Evolutionary conservation across 2,113 vertebrate species (phyloP).

Genomic region (Montifringilla adamsi): DNA sequence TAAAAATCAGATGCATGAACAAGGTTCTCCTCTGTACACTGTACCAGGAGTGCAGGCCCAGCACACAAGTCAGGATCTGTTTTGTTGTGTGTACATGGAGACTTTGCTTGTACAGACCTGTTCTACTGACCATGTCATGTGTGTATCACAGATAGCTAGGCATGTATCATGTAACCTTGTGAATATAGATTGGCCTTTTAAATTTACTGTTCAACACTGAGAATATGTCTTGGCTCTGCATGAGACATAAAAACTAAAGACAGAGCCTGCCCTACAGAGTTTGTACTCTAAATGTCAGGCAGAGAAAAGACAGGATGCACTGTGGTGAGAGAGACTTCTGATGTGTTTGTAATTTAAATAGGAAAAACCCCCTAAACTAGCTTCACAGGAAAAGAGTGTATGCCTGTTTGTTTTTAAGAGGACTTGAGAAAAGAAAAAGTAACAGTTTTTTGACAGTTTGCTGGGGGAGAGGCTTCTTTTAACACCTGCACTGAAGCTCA

Average conservation of each 20-base stretch:
- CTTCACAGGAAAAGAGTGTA: conserved; percentile 32
- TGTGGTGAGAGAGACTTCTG: conserved; percentile 49
- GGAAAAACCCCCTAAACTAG: conserved; percentile 13
- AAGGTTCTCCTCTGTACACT: background rate
- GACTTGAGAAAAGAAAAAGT: conserved; percentile 15
- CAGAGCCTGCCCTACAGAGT: conserved; percentile 16
- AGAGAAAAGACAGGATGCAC: conserved; percentile 44
- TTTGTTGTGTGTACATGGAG: background rate
- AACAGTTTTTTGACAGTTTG: conserved; percentile 52
- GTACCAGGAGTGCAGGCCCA: background rate
- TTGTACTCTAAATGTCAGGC: conserved; percentile 56
- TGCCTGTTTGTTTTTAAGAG: conserved; percentile 10
- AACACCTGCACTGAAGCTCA: conserved; percentile 5
- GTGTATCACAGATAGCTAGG: background rate
- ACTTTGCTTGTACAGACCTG: background rate
- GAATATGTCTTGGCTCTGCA: background rate
- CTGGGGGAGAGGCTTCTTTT: conserved; percentile 11
- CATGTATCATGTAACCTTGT: background rate
- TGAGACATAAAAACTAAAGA: background rate
- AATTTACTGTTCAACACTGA: background rate
- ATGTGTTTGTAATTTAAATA: conserved; percentile 53
- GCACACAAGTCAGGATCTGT: background rate
- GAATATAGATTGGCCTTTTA: background rate
- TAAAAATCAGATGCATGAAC: background rate
- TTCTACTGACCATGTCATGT: background rate